Percentiles rank a stretch among this genome's conserved stretches.
phyloP scores from a whole-genome alignment of 1,140 invertebrate genomes.

The Neodiprion virginianus region DNA sequence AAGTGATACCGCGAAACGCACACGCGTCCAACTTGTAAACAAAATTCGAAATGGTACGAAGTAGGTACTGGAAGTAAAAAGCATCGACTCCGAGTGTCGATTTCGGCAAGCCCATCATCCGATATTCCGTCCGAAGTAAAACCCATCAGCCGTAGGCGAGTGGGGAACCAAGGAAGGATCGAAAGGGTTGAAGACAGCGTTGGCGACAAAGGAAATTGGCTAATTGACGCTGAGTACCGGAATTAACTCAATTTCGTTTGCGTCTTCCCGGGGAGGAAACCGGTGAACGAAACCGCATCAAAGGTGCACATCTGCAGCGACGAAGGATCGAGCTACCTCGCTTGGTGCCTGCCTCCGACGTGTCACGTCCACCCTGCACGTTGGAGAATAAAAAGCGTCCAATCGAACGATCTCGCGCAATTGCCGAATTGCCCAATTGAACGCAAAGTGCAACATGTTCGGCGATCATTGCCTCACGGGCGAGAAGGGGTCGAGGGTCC shows the following conservation, averaged over 20 bases:
- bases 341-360: too few species aligned
- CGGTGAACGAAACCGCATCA: neutral
- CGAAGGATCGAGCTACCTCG: neutral
- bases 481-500: neutral
- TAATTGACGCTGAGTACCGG: neutral
- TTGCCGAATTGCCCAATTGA: neutral
- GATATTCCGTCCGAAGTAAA: too few species aligned
- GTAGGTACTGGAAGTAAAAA: too few species aligned
- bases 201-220: neutral
- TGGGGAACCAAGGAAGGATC: neutral
- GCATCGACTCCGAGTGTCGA: too few species aligned
- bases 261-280: neutral
- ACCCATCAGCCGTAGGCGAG: too few species aligned
- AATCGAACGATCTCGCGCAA: neutral
- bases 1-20: neutral
- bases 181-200: neutral
- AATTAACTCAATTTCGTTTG: too few species aligned
- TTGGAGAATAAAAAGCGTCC: too few species aligned
- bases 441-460: conserved; percentile 50
- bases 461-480: neutral
- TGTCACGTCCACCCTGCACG: too few species aligned
- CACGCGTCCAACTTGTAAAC: too few species aligned
- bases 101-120: too few species aligned
- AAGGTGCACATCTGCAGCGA: neutral
- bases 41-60: too few species aligned